phyloP scores from a whole-genome alignment of 2,797 vertebrate species.

The Poecilia gillii region DNA sequence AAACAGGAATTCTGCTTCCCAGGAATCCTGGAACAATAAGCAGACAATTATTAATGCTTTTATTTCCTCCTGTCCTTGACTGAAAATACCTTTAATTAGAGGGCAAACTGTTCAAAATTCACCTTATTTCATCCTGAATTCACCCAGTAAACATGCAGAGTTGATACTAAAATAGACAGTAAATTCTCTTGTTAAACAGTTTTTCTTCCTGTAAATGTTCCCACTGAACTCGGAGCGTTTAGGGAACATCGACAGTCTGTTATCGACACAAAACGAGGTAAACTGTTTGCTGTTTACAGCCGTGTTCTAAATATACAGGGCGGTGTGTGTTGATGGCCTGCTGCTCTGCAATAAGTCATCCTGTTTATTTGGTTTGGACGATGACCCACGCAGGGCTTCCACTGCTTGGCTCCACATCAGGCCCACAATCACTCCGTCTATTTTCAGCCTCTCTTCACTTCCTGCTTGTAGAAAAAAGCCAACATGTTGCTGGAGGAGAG shows the following conservation, averaged over 20 bases:
- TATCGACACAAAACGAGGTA: slow-evolving; percentile 9
- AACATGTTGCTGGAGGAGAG: slow-evolving; percentile 17
- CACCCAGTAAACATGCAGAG: not conserved
- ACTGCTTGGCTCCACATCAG: slow-evolving; percentile 42
- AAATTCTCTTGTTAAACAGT: not conserved
- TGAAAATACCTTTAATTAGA: not conserved
- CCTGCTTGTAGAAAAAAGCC: slow-evolving; percentile 28
- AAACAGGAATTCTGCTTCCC: not conserved
- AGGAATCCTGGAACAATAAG: not conserved
- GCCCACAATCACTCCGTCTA: slow-evolving; percentile 46
- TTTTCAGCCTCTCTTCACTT: slow-evolving; percentile 50
- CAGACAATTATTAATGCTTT: not conserved
- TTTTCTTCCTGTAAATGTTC: not conserved
- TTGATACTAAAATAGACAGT: not conserved
- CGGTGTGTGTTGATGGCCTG: slow-evolving; percentile 28
- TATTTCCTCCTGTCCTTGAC: not conserved
- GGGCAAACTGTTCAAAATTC: not conserved
- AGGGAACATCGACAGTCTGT: not conserved
- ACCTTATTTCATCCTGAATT: not conserved
- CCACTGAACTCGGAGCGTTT: not conserved
- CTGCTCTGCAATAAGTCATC: slow-evolving; percentile 41
- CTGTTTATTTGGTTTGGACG: slow-evolving; percentile 68
- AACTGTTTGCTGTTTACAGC: slow-evolving; percentile 35
- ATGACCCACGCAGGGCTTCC: slow-evolving; percentile 46
- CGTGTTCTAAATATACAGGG: slow-evolving; percentile 44